A percentile compares a stretch with the other conserved stretches of the same genome.
phyloP scores from a whole-genome alignment of 2,888 invertebrate genomes.

The Perizoma flavofasciatum region DNA sequence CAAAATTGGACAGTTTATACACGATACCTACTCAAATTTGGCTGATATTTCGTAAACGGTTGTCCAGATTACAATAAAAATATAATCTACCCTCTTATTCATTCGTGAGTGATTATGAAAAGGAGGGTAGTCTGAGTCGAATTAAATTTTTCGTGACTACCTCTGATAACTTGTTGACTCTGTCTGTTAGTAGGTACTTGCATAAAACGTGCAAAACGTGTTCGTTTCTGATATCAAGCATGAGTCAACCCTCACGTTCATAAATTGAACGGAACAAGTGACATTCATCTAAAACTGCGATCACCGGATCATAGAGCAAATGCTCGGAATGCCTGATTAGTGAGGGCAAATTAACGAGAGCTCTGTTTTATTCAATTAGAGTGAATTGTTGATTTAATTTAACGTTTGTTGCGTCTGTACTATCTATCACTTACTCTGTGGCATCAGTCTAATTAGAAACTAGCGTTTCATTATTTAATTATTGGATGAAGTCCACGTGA shows the following conservation, averaged over 20 bases:
- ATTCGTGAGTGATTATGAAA: too few relatives aligned
- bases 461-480: conserved; percentile 26
- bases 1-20: too few relatives aligned
- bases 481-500: conserved; percentile 29
- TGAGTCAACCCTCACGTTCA: background rate
- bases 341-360: conserved; percentile 29
- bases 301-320: conserved; percentile 27
- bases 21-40: too few relatives aligned
- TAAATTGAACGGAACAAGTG: conserved; percentile 9
- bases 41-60: too few relatives aligned
- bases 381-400: conserved; percentile 36
- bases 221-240: too few relatives aligned
- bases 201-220: too few relatives aligned
- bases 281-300: conserved; percentile 16
- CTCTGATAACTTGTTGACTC: too few relatives aligned
- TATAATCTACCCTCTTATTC: too few relatives aligned
- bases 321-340: conserved; percentile 29
- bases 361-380: conserved; percentile 31
- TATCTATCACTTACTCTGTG: conserved; percentile 17
- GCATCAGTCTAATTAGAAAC: conserved; percentile 26
- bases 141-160: too few relatives aligned
- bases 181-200: too few relatives aligned
- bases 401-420: conserved; percentile 23
- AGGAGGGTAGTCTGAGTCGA: too few relatives aligned
- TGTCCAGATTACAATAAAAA: too few relatives aligned